These are phyloP conservation scores for Mormyrus hasselquistii DNA, from an alignment of 2,797 vertebrate genomes.

Conservation along the genomic window DNA sequence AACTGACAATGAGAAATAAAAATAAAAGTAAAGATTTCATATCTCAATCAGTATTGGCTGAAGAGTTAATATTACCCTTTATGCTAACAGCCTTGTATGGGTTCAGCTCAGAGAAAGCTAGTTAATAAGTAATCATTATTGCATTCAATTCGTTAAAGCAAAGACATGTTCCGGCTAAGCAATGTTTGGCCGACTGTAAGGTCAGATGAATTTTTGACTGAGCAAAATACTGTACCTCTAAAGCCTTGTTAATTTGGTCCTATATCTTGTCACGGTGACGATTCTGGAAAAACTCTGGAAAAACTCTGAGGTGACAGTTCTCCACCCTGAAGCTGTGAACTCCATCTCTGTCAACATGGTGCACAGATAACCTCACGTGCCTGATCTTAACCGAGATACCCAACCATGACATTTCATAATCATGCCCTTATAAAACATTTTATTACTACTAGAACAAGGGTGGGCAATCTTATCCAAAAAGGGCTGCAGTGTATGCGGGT, in stretches of 20 bases:
- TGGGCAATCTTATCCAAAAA: too few species aligned
- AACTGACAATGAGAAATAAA: background rate
- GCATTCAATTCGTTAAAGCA: background rate
- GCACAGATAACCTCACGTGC: background rate
- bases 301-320: background rate
- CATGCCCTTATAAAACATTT: background rate
- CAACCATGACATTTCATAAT: background rate
- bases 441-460: background rate
- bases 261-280: background rate
- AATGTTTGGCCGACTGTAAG: background rate
- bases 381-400: background rate
- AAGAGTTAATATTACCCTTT: background rate
- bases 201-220: background rate
- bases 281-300: too few species aligned
- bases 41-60: background rate
- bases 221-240: background rate
- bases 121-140: conserved; percentile 7
- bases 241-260: background rate
- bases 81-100: background rate
- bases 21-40: background rate
- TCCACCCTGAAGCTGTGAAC: background rate
- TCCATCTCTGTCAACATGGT: background rate
- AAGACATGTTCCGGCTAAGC: background rate
- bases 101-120: background rate
- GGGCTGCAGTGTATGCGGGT: too few species aligned